Percentiles rank a stretch among this genome's conserved stretches.
Conservation (phyloP, 1,140 invertebrate species). For the Wiebesia pumilae region DNA sequence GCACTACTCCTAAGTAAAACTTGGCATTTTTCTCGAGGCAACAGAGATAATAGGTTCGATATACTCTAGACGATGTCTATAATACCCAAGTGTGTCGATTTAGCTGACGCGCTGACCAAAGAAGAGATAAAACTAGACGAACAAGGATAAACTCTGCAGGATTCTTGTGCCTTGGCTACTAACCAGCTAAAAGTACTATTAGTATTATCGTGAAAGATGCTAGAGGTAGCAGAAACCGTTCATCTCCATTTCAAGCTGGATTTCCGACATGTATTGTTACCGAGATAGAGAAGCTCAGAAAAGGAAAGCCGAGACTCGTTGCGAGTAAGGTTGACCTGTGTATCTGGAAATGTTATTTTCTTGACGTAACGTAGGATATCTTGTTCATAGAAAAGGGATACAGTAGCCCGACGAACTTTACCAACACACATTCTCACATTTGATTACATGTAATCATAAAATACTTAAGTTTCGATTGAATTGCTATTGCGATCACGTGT, state of each 20-base stretch:
- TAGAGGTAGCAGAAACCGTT: not conserved
- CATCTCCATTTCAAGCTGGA: constrained; percentile 7
- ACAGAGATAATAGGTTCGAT: not conserved
- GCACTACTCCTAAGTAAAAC: not conserved
- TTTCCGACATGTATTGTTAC: not conserved
- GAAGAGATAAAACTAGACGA: not conserved
- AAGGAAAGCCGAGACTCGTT: not conserved
- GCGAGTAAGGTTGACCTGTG: not conserved
- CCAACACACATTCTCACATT: not conserved
- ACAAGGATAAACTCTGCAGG: constrained; percentile 5
- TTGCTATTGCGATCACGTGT: no score
- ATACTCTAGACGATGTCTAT: not conserved
- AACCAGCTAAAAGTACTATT: not conserved
- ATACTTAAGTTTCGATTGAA: no score
- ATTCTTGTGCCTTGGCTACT: not conserved
- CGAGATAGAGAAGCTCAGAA: not conserved
- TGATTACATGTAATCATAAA: no score
- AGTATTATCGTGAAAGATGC: not conserved
- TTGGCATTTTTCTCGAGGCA: not conserved
- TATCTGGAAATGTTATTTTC: not conserved
- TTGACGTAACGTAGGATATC: not conserved
- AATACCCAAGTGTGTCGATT: not conserved
- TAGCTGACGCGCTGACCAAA: not conserved
- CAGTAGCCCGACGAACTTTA: not conserved
- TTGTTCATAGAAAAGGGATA: not conserved